Evolutionary conservation across 1,140 invertebrate species (phyloP).

Genomic region (Nephotettix cincticeps): DNA sequence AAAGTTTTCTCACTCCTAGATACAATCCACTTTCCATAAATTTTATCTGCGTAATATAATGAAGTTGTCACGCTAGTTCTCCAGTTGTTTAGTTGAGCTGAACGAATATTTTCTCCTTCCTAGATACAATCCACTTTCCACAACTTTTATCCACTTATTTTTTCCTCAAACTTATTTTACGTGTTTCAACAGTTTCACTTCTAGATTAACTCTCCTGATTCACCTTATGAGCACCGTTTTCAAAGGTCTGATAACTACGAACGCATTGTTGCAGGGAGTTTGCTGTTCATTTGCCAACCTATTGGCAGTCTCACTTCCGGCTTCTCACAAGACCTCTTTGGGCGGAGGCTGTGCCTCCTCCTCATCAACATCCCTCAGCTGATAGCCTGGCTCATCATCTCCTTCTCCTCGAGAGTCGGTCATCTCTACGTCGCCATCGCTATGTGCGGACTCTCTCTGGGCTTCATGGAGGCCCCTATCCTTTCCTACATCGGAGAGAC

Average conservation of each 20-base stretch:
- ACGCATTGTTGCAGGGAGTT: conserved; percentile 29
- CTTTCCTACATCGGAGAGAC: conserved; percentile 54
- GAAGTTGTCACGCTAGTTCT: no score
- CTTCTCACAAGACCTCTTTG: conserved; percentile 27
- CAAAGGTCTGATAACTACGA: no score
- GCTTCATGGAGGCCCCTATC: conserved; percentile 52
- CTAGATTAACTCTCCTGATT: not conserved
- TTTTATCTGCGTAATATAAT: no score
- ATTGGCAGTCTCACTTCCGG: conserved; percentile 33
- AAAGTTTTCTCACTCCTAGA: no score
- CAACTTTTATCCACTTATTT: no score
- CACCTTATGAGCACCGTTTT: no score
- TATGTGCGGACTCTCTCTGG: conserved; percentile 44
- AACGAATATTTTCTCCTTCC: no score
- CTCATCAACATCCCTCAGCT: conserved; percentile 31
- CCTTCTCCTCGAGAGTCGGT: conserved; percentile 10
- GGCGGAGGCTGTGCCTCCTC: conserved; percentile 34
- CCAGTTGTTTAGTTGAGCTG: no score
- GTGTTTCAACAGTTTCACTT: no score
- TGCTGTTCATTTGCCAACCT: conserved; percentile 30
- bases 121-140: no score
- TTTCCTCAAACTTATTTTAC: no score
- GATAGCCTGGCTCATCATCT: conserved; percentile 32
- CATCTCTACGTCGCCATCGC: conserved; percentile 24
- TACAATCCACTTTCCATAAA: no score